phyloP scores from a whole-genome alignment of 2,113 vertebrate genomes.

The Eubucco bourcierii region DNA sequence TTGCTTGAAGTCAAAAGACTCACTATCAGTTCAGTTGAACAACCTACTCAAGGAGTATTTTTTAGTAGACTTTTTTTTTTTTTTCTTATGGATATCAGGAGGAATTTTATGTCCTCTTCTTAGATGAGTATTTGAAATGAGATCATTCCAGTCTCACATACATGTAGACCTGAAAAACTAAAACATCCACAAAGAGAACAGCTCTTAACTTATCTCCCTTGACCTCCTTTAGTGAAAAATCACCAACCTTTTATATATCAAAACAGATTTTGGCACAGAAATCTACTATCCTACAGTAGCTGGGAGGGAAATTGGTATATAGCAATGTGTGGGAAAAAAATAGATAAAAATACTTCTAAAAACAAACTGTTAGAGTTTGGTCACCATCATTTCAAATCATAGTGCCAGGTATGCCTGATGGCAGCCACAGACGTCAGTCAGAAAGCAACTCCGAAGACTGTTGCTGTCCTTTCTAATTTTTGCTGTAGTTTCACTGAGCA shows the following conservation, averaged over 20 bases:
- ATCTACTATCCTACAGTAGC: background rate
- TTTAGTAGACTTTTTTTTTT: background rate
- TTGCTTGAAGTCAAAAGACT: background rate
- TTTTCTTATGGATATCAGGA: background rate
- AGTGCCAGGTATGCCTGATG: background rate
- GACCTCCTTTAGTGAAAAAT: background rate
- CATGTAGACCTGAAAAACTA: background rate
- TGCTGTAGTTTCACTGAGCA: fast-evolving
- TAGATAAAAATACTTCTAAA: background rate
- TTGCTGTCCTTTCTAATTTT: background rate
- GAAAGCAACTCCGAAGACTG: background rate
- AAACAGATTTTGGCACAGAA: background rate
- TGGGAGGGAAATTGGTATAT: background rate
- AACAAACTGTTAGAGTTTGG: background rate
- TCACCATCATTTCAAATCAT: background rate
- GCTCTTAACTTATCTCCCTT: background rate
- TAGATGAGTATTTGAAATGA: background rate
- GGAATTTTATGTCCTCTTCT: background rate
- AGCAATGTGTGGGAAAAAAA: background rate
- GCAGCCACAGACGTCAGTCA: fast-evolving
- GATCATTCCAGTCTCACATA: background rate
- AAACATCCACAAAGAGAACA: background rate
- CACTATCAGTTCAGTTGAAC: background rate
- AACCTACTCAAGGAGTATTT: background rate
- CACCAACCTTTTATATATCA: background rate